A percentile compares a stretch with the other conserved stretches of the same genome.
Conservation (phyloP, 2,797 vertebrate species). For the Argentina silus region DNA sequence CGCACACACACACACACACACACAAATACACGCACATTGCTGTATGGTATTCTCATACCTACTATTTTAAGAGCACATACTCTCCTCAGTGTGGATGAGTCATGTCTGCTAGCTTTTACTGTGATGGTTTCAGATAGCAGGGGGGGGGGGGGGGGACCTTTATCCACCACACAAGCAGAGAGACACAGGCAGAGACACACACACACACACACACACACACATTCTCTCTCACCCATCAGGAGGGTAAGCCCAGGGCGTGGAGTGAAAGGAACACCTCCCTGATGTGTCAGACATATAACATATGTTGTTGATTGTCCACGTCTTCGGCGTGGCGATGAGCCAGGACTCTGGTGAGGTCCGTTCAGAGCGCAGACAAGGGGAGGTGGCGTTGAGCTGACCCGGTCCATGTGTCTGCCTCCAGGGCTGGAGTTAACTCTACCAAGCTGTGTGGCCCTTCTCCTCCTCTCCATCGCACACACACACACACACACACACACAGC, state of each 20-base stretch:
- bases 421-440: no score
- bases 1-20: not conserved
- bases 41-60: not conserved
- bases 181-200: slow-evolving; percentile 25
- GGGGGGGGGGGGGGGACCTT: slow-evolving; percentile 58
- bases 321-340: slow-evolving; percentile 81
- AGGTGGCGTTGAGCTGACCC: slow-evolving; percentile 20
- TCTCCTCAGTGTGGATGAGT: slow-evolving; percentile 61
- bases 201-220: slow-evolving; percentile 21
- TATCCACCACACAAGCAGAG: slow-evolving; percentile 61
- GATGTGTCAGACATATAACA: slow-evolving; percentile 84
- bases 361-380: slow-evolving; percentile 70
- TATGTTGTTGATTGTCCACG: slow-evolving; percentile 86
- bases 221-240: slow-evolving; percentile 25
- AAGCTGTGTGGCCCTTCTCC: not conserved
- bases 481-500: slow-evolving; percentile 3
- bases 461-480: not conserved
- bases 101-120: slow-evolving; percentile 69
- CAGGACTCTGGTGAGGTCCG: slow-evolving; percentile 63
- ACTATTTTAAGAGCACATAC: slow-evolving; percentile 11
- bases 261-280: slow-evolving; percentile 83
- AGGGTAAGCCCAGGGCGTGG: slow-evolving; percentile 61
- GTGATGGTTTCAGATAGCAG: slow-evolving; percentile 69
- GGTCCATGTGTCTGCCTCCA: slow-evolving; percentile 20
- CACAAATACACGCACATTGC: slow-evolving; percentile 19